Evolutionary conservation across 2,888 invertebrate species (phyloP).

Genomic region (Steinernema hermaphroditum): DNA sequence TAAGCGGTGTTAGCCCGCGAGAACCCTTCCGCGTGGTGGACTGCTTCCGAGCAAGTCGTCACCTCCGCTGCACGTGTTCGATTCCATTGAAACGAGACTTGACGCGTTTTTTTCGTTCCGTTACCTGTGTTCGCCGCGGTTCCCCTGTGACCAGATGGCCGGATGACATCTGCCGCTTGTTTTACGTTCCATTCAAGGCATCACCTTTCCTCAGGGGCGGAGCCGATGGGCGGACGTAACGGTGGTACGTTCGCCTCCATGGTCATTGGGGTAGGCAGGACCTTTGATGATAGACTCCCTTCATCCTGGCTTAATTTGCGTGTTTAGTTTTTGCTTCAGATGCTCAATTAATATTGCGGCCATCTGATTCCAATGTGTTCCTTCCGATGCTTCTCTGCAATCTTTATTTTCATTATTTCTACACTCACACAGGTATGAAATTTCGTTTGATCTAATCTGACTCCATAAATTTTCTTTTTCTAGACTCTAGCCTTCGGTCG

Average conservation of each 20-base stretch:
- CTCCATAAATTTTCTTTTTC: not conserved
- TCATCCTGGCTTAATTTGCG: not conserved
- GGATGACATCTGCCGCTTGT: conserved; percentile 26
- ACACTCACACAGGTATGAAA: not conserved
- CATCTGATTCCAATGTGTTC: not conserved
- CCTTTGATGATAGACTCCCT: not conserved
- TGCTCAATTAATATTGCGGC: not conserved
- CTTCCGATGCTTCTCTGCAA: not conserved
- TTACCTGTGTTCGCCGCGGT: conserved; percentile 16
- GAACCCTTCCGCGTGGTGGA: not conserved
- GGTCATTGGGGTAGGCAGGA: not conserved
- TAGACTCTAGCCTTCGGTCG: not conserved
- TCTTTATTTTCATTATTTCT: not conserved
- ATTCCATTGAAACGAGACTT: not conserved
- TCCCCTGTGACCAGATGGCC: conserved; percentile 29
- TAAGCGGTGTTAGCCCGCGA: not conserved
- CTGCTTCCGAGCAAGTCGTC: not conserved
- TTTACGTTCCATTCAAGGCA: conserved; percentile 11
- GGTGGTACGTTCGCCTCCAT: not conserved
- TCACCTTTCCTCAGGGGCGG: conserved; percentile 1
- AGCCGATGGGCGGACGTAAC: not conserved
- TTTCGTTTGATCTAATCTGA: not conserved
- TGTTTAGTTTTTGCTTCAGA: not conserved
- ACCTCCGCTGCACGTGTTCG: conserved; percentile 14
- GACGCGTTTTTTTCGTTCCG: conserved; percentile 5